Percentiles rank a stretch among this genome's conserved stretches.
Evolutionary conservation across 2,797 vertebrate genomes (phyloP).

Genomic region (Myripristis jacobus): DNA sequence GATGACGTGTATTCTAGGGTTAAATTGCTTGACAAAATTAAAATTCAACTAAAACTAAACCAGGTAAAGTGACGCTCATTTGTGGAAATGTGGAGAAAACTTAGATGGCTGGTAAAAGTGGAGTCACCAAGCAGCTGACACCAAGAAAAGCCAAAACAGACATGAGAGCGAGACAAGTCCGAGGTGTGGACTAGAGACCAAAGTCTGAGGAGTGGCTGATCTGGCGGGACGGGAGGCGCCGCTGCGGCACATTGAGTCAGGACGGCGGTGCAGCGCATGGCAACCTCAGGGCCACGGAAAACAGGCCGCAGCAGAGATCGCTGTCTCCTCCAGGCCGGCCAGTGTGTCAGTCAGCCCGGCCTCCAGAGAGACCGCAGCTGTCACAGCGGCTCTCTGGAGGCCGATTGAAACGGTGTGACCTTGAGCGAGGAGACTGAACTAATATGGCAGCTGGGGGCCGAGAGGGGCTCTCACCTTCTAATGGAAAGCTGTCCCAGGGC

Average conservation of each 20-base stretch:
- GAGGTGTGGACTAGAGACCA: too few species aligned
- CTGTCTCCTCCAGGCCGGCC: constrained; percentile 32
- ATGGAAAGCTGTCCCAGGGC: constrained; percentile 64
- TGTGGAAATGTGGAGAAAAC: too few species aligned
- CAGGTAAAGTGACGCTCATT: too few species aligned
- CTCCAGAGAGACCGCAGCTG: constrained; percentile 53
- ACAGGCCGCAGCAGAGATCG: constrained; percentile 22
- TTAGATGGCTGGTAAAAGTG: too few species aligned
- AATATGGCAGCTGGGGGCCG: constrained; percentile 53
- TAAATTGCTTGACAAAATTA: too few species aligned
- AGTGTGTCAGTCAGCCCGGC: constrained; percentile 35
- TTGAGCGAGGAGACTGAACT: constrained; percentile 64
- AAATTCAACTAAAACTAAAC: too few species aligned
- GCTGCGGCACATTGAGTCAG: constrained; percentile 19
- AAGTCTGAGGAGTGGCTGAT: too few species aligned
- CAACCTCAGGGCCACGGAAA: constrained; percentile 32
- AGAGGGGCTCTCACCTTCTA: constrained; percentile 61
- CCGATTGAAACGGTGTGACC: constrained; percentile 67
- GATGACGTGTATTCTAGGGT: too few species aligned
- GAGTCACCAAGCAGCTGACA: too few species aligned
- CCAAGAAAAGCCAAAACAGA: too few species aligned
- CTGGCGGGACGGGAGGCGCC: too few species aligned
- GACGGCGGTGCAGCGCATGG: neutral
- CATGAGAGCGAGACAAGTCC: too few species aligned
- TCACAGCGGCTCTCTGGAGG: constrained; percentile 56